Base-by-base conservation (phyloP, 2,113 vertebrate genomes). In the Engraulis encrasicolus region DNA sequence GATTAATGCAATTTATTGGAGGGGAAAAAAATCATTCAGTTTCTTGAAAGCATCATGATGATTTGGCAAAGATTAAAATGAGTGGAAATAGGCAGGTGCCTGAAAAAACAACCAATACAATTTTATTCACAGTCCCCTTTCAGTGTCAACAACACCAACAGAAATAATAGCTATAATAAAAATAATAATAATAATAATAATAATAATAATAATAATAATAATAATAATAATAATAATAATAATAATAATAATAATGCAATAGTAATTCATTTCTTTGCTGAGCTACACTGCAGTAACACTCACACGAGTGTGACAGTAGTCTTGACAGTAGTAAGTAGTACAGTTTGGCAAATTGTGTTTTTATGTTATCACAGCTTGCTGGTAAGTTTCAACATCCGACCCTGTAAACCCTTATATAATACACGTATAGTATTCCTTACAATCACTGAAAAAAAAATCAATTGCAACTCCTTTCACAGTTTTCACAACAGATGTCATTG, bases 41-140 rank as follows among this genome's bases (percentile, higher is more conserved):
- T 34, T 80, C n/a, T 27, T 71, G 14, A 71, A 11, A 71, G 14
- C 48, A 31, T 50, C n/a, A 79, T 23, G n/a, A n/a, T n/a, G 27
- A 86, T 81, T 84, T 86, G 85, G 79, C 85, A 88, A 85, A 52
- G 71, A 82, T 81, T 78, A 34, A 34, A 74, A 50, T 2, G 81
- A 40, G 1, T 78, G 7, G 31, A 74, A 6, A 27, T 0, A 48
- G 50, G 40, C 48, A 37, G 40, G 31, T 74, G 66, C 27, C 27
- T 74, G 9, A 74, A 12, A 34, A 34, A 27, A 74, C 11, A 17
- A 74, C 7, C 61, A 2, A 6, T 9, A 45, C 3, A 3, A 45
- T 5, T 9, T 27, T 11, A 23, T 15, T 36, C 11, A 58, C n/a
- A 58, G 19, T 23, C 20, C 54, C 54, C 31, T 31, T n/a, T 74